phyloP scores from a whole-genome alignment of 2,797 vertebrate species.

The Xyrichtys novacula region DNA sequence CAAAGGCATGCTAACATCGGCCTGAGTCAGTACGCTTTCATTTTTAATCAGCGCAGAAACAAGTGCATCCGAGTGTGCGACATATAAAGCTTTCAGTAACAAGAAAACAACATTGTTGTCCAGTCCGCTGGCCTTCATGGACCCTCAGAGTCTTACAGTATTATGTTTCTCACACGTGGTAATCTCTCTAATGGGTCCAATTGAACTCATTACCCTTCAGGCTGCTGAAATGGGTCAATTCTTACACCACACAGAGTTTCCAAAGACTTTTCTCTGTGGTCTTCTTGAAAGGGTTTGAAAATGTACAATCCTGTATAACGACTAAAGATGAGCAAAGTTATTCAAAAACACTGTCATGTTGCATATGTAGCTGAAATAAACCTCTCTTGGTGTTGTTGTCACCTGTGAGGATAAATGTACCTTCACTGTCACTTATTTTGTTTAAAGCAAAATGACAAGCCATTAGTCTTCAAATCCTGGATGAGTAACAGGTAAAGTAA shows the following conservation, averaged over 20 bases:
- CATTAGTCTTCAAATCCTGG: background rate
- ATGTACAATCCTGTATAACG: background rate
- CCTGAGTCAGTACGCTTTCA: background rate
- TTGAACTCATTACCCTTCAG: slow-evolving; percentile 77
- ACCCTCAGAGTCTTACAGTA: slow-evolving; percentile 70
- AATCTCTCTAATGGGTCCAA: slow-evolving; percentile 65
- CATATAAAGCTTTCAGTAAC: slow-evolving; percentile 17
- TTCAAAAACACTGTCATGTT: background rate
- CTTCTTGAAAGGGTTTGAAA: background rate
- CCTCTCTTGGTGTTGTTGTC: background rate
- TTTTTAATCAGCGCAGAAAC: slow-evolving; percentile 13
- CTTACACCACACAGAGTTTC: slow-evolving; percentile 47
- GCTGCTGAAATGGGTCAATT: slow-evolving; percentile 68
- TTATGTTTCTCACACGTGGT: slow-evolving; percentile 74
- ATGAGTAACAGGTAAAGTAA: background rate
- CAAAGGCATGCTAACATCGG: background rate
- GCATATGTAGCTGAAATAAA: background rate
- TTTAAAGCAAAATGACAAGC: too few species aligned
- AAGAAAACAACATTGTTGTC: slow-evolving; percentile 60
- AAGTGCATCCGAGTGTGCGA: background rate
- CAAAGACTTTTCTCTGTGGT: slow-evolving; percentile 41
- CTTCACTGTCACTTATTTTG: too few species aligned
- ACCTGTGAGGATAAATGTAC: too few species aligned
- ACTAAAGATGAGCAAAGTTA: background rate
- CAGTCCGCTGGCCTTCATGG: slow-evolving; percentile 45